Percentiles rank a stretch among this genome's conserved stretches.
Conservation (phyloP, 1,140 invertebrate species). For the Stenopsyche tienmushanensis region DNA sequence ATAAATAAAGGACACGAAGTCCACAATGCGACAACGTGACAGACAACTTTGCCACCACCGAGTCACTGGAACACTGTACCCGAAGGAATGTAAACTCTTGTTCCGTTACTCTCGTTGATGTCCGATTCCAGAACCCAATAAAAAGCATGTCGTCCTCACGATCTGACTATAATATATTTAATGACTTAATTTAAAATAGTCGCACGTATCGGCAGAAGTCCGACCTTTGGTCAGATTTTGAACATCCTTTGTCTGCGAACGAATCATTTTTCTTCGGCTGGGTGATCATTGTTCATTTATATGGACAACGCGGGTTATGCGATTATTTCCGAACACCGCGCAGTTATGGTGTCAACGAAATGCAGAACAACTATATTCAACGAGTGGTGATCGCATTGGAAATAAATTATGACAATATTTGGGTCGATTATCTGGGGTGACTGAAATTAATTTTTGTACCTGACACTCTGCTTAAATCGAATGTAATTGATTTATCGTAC, state of each 20-base stretch:
- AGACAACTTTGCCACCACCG: neutral
- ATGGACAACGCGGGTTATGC: neutral
- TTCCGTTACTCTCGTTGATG: constrained; percentile 10
- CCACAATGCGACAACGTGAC: constrained; percentile 11
- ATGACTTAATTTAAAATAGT: constrained; percentile 26
- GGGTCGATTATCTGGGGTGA: too few species aligned
- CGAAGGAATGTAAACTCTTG: constrained; percentile 11
- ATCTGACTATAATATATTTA: neutral
- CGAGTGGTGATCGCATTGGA: too few species aligned
- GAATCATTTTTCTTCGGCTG: neutral
- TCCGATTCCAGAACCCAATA: constrained; percentile 5
- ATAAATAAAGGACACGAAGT: too few species aligned
- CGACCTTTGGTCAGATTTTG: neutral
- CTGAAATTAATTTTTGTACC: too few species aligned
- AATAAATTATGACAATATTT: too few species aligned
- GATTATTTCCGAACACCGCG: constrained; percentile 1
- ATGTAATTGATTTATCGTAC: too few species aligned
- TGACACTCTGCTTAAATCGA: too few species aligned
- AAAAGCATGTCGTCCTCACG: too few species aligned
- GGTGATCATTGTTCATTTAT: neutral
- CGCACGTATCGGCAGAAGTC: constrained; percentile 11
- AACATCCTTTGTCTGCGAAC: neutral
- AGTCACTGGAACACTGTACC: constrained; percentile 17
- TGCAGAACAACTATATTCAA: constrained; percentile 1
- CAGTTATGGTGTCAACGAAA: constrained; percentile 1